These are phyloP conservation scores for Pachliopta kotzebuea DNA, from an alignment of 2,888 invertebrate genomes.

Conservation along the genomic window DNA sequence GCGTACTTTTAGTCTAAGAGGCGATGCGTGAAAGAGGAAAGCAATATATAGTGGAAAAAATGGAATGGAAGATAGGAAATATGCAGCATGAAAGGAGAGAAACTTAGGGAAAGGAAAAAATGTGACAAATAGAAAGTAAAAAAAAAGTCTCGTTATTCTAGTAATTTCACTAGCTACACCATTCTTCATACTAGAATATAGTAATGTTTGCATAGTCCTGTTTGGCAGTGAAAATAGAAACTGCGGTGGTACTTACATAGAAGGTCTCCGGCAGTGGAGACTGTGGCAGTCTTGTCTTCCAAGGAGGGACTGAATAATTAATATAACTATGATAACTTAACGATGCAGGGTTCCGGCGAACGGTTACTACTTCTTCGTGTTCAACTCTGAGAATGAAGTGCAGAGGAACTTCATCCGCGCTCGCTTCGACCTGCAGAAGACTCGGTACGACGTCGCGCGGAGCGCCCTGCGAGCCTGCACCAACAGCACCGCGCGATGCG, in stretches of 20 bases:
- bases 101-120: too few species aligned
- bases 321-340: neutral
- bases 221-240: too few species aligned
- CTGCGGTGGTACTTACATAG: slow-evolving; percentile 67
- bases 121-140: too few species aligned
- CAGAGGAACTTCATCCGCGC: slow-evolving; percentile 86
- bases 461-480: slow-evolving; percentile 81
- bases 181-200: too few species aligned
- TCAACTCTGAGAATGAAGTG: slow-evolving; percentile 90
- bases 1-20: too few species aligned
- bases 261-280: slow-evolving; percentile 66
- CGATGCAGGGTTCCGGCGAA: slow-evolving; percentile 83
- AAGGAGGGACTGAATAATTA: slow-evolving; percentile 42
- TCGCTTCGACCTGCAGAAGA: slow-evolving; percentile 85
- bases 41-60: too few species aligned
- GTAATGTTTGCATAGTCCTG: too few species aligned
- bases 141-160: too few species aligned
- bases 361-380: slow-evolving; percentile 91
- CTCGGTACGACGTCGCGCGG: slow-evolving; percentile 84
- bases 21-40: too few species aligned
- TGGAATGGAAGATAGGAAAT: too few species aligned
- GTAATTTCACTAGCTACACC: too few species aligned
- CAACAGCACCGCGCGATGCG: slow-evolving; percentile 83
- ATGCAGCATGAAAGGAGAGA: too few species aligned
- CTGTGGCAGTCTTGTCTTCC: slow-evolving; percentile 85